Conservation (phyloP, 1,140 invertebrate genomes). For the Polyergus mexicanus region DNA sequence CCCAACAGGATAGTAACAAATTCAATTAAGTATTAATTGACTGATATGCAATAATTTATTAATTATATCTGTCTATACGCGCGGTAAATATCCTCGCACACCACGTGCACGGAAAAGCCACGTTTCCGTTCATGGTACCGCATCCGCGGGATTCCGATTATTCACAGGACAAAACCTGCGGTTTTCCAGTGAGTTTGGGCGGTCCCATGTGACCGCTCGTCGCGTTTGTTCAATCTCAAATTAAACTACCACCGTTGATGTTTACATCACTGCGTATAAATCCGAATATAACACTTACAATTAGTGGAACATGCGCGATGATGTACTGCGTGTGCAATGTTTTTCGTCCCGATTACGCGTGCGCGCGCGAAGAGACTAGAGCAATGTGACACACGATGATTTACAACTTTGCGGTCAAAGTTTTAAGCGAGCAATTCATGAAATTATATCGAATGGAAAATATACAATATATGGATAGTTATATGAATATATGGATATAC, state of each 20-base stretch:
- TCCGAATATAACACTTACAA: neutral
- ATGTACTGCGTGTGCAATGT: neutral
- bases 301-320: slow-evolving; percentile 8
- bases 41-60: neutral
- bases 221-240: slow-evolving; percentile 76
- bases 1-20: neutral
- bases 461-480: too few species aligned
- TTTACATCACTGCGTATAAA: slow-evolving; percentile 73
- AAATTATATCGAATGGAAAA: slow-evolving; percentile 8
- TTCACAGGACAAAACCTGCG: slow-evolving; percentile 74
- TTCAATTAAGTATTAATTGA: neutral
- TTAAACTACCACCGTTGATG: slow-evolving; percentile 76
- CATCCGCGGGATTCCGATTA: slow-evolving; percentile 56
- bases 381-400: neutral
- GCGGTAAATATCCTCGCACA: neutral
- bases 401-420: neutral
- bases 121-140: neutral
- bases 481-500: too few species aligned
- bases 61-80: neutral
- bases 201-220: slow-evolving; percentile 27
- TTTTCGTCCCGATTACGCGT: slow-evolving; percentile 5
- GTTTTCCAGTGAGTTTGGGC: slow-evolving; percentile 69
- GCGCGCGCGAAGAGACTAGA: neutral
- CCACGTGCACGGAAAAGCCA: slow-evolving; percentile 5
- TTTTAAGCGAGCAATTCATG: neutral